These are phyloP conservation scores for Brienomyrus longianalis DNA, from an alignment of 2,113 vertebrate genomes.

Conservation along the genomic window DNA sequence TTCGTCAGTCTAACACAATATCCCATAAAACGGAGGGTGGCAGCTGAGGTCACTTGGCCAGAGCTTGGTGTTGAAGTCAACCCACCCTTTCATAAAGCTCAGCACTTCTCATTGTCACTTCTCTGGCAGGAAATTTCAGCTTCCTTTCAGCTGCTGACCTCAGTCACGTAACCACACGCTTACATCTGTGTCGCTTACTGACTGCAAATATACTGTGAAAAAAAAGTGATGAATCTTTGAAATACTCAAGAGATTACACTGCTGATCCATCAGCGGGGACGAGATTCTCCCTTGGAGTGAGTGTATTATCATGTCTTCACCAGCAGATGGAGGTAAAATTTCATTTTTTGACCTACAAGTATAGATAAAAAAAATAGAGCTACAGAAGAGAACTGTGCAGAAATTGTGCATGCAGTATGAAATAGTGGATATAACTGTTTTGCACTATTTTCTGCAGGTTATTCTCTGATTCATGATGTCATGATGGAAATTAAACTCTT, in stretches of 20 bases:
- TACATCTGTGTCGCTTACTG: not conserved
- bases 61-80: conserved; percentile 31
- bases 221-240: not conserved
- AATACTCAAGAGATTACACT: not conserved
- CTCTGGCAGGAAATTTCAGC: conserved; percentile 8
- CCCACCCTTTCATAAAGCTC: conserved; percentile 8
- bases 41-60: conserved; percentile 21
- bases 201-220: not conserved
- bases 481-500: not conserved
- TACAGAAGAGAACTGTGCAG: not conserved
- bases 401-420: not conserved
- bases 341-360: not conserved
- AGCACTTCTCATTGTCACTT: conserved; percentile 25
- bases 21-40: conserved; percentile 20
- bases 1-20: conserved; percentile 20
- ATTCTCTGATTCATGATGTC: not conserved
- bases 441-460: not conserved
- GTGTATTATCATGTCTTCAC: conserved; percentile 4
- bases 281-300: not conserved
- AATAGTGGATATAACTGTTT: not conserved
- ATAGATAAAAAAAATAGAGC: too few species aligned
- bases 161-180: not conserved
- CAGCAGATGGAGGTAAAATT: conserved; percentile 16
- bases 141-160: conserved; percentile 31
- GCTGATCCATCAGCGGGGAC: not conserved